Base-by-base conservation (phyloP, 2,113 vertebrate genomes). In the Gallinago media region DNA sequence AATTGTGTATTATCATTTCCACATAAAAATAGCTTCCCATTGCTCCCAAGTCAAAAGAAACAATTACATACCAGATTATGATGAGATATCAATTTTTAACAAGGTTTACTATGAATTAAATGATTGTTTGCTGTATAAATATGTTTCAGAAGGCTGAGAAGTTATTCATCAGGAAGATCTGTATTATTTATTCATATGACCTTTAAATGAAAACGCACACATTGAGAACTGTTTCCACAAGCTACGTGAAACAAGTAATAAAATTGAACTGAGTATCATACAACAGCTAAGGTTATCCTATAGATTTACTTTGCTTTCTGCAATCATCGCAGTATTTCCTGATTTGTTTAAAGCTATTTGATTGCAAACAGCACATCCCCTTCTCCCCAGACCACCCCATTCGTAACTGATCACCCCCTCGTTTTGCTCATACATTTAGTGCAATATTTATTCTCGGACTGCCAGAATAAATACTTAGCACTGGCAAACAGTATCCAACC, bases 181-280 rank as follows among this genome's bases (percentile, higher is more conserved):
- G 20, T 65, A 50, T 66, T 18, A 84, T 88, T 92, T 93, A 85
- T 87, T 93, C 87, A 71, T 81, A 80, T 15, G 22, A 88, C 34
- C 75, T 95, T 96, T 78, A 92, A 88, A 94, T 62, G 34, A 85
- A 68, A 87, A 61, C 14, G 55, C 77, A 66, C n/a, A 77, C 12
- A 50, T 46, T 34, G 20, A 80, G 38, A 74, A 62, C 7, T 76
- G 21, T 58, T 89, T 72, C 74, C 29, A 67, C 22, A 88, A 73
- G 22, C 18, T 15, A 38, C 36, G 44, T 65, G 55, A 83, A 96
- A 73, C 38, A 50, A 90, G 32, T 52, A 46, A 90, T 55, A 77
- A 89, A 91, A 91, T 52, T 47, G 70, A 56, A 54, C 56, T 52
- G 49, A 25, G 16, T 92, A 20, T 79, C 67, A 80, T 47, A 32